These are phyloP conservation scores for Lutraria lutraria DNA, from an alignment of 2,888 invertebrate species.

Conservation along the genomic window DNA sequence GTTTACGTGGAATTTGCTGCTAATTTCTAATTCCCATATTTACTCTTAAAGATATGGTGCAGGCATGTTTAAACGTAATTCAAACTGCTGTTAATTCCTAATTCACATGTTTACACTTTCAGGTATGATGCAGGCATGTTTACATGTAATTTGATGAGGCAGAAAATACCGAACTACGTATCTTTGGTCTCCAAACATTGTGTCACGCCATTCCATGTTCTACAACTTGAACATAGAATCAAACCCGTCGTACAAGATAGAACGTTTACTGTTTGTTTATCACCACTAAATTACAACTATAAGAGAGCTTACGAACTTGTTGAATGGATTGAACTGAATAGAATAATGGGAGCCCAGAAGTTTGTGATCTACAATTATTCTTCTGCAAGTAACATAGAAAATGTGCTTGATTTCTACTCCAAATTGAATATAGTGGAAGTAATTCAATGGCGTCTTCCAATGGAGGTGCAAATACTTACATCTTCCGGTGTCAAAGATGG, in stretches of 20 bases:
- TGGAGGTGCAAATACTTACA: constrained; percentile 60
- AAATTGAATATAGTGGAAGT: constrained; percentile 76
- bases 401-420: constrained; percentile 77
- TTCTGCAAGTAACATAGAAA: constrained; percentile 73
- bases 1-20: too few species aligned
- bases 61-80: too few species aligned
- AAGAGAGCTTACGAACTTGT: constrained; percentile 81
- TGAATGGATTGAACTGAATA: constrained; percentile 84
- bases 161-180: constrained; percentile 51
- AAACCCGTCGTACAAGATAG: not conserved
- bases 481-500: not conserved
- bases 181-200: constrained; percentile 63
- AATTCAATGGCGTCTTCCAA: constrained; percentile 82
- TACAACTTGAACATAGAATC: constrained; percentile 32
- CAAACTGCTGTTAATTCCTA: not conserved
- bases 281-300: constrained; percentile 77
- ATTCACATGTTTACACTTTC: not conserved
- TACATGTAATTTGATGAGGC: not conserved
- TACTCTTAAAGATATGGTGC: too few species aligned
- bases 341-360: constrained; percentile 81
- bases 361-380: constrained; percentile 83
- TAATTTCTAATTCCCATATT: too few species aligned
- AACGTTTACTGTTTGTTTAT: constrained; percentile 78
- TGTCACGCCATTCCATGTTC: constrained; percentile 50
- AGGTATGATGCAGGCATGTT: constrained; percentile 2